Conservation (phyloP, 2,113 vertebrate genomes). For the Connochaetes taurinus region DNA sequence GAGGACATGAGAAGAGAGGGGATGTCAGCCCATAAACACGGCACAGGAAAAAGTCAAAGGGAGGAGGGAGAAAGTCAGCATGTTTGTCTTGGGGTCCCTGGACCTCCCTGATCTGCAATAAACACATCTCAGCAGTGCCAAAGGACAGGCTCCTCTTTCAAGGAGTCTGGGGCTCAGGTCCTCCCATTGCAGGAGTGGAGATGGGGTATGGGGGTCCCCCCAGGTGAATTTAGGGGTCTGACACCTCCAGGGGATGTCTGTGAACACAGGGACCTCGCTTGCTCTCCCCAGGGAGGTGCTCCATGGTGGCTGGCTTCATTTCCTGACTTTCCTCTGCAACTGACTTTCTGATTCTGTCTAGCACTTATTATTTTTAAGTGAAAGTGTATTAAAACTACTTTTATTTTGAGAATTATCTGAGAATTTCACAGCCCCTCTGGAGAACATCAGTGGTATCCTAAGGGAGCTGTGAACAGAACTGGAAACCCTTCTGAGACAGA, state of each 20-base stretch:
- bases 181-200: accelerated
- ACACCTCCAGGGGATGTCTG: too few relatives aligned
- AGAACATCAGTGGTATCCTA: background rate
- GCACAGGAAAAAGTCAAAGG: accelerated
- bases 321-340: background rate
- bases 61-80: accelerated
- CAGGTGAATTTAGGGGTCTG: background rate
- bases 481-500: slow-evolving; percentile 15
- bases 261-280: accelerated
- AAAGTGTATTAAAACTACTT: slow-evolving; percentile 56
- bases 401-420: slow-evolving; percentile 57
- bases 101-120: background rate
- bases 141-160: background rate
- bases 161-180: background rate
- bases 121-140: accelerated
- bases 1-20: background rate
- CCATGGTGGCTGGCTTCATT: background rate
- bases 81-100: background rate
- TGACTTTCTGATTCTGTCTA: slow-evolving; percentile 34
- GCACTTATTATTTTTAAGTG: slow-evolving; percentile 64
- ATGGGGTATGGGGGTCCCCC: accelerated
- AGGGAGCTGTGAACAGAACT: background rate
- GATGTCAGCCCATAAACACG: background rate
- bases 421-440: slow-evolving; percentile 44
- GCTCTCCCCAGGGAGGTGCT: background rate